Conservation (phyloP, 2,888 invertebrate genomes). For the Pyrrhia umbra region DNA sequence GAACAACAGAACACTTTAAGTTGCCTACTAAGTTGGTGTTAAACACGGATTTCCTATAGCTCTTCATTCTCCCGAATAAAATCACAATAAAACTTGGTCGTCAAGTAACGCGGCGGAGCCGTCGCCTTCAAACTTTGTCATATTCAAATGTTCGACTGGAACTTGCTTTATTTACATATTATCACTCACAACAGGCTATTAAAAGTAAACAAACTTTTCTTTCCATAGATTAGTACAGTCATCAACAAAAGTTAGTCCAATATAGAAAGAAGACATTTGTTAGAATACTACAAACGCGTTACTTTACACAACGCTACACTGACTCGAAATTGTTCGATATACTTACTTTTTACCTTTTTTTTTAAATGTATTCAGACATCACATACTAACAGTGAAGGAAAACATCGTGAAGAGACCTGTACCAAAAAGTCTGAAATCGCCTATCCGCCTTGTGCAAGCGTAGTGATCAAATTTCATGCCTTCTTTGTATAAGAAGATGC, state of each 20-base stretch:
- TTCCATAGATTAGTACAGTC: background rate
- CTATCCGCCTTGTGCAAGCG: too few relatives aligned
- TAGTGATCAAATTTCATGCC: too few relatives aligned
- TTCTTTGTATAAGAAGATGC: too few relatives aligned
- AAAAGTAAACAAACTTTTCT: conserved; percentile 37
- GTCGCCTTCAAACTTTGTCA: conserved; percentile 66
- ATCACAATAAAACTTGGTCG: conserved; percentile 71
- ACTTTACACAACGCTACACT: background rate
- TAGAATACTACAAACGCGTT: background rate
- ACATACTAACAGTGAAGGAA: too few relatives aligned
- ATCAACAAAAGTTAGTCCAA: background rate
- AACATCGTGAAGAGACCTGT: too few relatives aligned
- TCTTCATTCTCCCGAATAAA: conserved; percentile 60
- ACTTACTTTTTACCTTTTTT: background rate
- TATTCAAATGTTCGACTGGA: conserved; percentile 69
- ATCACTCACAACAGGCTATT: conserved; percentile 61
- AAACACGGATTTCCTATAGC: conserved; percentile 55
- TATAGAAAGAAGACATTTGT: background rate
- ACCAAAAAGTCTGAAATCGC: too few relatives aligned
- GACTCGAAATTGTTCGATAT: background rate
- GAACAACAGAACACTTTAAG: conserved; percentile 43
- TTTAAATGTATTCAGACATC: too few relatives aligned
- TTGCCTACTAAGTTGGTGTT: conserved; percentile 51
- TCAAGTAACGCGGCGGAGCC: conserved; percentile 41
- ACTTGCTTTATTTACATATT: conserved; percentile 69